Base-by-base conservation (phyloP, 1,140 invertebrate species). In the Kradibia gibbosae region DNA sequence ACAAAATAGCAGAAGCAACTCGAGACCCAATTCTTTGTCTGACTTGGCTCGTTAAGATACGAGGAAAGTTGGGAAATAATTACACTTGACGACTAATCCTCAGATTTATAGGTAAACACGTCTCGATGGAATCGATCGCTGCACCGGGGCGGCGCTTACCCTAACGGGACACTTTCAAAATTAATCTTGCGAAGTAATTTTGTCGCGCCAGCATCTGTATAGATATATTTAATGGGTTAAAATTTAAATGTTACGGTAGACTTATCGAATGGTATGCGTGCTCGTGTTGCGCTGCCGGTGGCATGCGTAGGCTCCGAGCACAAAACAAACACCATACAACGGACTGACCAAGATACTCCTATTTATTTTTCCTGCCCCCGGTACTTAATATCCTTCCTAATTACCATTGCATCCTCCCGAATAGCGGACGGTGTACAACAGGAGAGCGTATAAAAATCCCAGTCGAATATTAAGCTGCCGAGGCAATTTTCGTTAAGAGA, bases 181-280 rank as follows among this genome's bases (percentile, higher is more conserved):
- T 39, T 39, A 22, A 39, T 17, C 62, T 67, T 22, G 62, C 62
- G n/a, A 67, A 22, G 62, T 67, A 39, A n/a, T 67, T 2, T 39
- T 67, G 4, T 22, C 15, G 11, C 39, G 39, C 8, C n/a, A 65
- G 25, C 60, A 17, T 22, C 20, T 39, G 22, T 28, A 28, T n/a
- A 39, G 4, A 39, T 39, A 39, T 17, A 39, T 67, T 67, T 67
- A 67, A 67, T 67, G 11, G 62, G 62, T 67, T 67, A 39, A 67
- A 67, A 67, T 67, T 67, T 67, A 67, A 67, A 67, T 67, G 34
- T 67, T 67, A 67, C 62, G 62, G 62, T 67, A 67, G 34, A 67
- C 36, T 67, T 39, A 34, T 39, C 39, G 34, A 34, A 15, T n/a
- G 31, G 34, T 39, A 67, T 39, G 34, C 39, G n/a, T 39, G 39